phyloP scores from a whole-genome alignment of 2,888 invertebrate genomes.

The Pristionchus mayeri region DNA sequence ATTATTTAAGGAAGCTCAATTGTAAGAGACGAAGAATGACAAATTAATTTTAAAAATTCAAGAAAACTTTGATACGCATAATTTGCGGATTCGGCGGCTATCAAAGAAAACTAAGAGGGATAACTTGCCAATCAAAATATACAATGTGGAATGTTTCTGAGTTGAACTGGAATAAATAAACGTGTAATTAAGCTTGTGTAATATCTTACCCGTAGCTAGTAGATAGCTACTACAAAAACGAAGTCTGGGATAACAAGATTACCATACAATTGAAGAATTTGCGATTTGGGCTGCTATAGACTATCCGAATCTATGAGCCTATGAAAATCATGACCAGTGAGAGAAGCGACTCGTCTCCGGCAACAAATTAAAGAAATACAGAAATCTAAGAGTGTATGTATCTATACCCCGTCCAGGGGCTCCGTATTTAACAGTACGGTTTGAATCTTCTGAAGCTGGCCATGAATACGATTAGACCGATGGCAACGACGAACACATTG shows the following conservation, averaged over 20 bases:
- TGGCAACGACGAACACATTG: not conserved
- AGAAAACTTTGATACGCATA: no score
- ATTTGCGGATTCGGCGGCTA: no score
- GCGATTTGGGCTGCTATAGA: not conserved
- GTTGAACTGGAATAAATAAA: not conserved
- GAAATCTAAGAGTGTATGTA: not conserved
- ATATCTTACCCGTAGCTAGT: constrained; percentile 22
- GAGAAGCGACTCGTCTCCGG: not conserved
- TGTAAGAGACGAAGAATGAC: no score
- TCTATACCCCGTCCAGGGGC: no score
- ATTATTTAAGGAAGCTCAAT: no score
- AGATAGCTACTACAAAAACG: not conserved
- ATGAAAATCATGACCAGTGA: not conserved
- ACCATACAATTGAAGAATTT: not conserved
- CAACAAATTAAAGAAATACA: not conserved
- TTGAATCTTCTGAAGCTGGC: constrained; percentile 2
- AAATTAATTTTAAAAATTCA: no score
- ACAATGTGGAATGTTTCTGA: not conserved
- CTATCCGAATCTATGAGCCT: not conserved
- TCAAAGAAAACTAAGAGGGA: no score
- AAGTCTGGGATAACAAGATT: not conserved
- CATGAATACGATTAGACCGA: constrained; percentile 29
- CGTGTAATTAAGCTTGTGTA: not conserved
- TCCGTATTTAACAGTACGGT: constrained; percentile 1
- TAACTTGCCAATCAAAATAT: no score